A percentile compares a stretch with the other conserved stretches of the same genome.
Evolutionary conservation across 2,797 vertebrate genomes (phyloP).

Genomic region (Ammospiza maritima): DNA sequence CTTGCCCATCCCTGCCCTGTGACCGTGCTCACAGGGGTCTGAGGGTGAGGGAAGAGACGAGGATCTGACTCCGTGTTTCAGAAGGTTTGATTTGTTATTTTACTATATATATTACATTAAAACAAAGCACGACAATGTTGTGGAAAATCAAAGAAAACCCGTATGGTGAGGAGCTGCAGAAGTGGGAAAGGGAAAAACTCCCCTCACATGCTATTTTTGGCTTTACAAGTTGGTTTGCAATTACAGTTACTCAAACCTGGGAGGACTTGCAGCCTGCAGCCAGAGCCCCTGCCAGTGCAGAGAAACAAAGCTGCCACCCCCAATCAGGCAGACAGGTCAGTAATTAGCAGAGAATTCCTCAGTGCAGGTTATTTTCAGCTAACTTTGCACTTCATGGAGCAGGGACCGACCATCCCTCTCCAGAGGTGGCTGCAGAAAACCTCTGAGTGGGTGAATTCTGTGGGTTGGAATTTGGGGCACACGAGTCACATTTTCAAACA

Average conservation of each 20-base stretch:
- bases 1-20: background rate
- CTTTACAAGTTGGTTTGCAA: background rate
- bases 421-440: background rate
- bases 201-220: background rate
- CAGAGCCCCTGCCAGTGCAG: background rate
- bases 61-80: too few species aligned
- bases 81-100: too few species aligned
- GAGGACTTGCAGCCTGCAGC: background rate
- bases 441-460: background rate
- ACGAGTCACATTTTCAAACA: background rate
- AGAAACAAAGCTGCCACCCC: background rate
- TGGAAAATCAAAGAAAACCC: background rate
- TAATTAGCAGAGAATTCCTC: background rate
- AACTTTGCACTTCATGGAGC: background rate
- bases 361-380: background rate
- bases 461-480: background rate
- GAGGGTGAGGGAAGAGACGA: too few species aligned
- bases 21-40: too few species aligned
- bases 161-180: background rate
- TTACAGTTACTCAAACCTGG: background rate
- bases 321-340: background rate
- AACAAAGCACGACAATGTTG: background rate
- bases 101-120: too few species aligned
- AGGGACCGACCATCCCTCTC: background rate
- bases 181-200: background rate